Evolutionary conservation across 2,888 invertebrate species (phyloP), one percentile per base, ranked within the genome.

Genomic region (Cryptophagus acutangulus): DNA sequence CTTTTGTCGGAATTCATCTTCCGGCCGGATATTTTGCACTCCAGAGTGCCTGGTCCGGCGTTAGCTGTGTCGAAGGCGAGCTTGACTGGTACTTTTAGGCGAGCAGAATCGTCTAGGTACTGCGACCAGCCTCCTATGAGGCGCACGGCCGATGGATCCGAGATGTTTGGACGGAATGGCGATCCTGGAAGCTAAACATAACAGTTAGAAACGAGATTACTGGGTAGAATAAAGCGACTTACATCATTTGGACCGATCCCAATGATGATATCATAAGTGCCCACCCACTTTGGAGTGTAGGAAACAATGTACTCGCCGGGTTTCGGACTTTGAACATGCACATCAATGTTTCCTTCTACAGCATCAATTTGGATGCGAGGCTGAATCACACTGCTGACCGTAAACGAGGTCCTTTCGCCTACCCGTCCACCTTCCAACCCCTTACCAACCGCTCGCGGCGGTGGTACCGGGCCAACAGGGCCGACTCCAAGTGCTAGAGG

Each of bases 221-320:
- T 20, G n/a, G 6, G 24, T 8, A 6, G n/a, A 20, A 20, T n/a
- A 20, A 20, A n/a, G 17, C 15, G 18, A 59, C 65, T 63, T 60
- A 69, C 69, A 53, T 68, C 69, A 52, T 63, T 67, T 10, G 64
- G 59, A 40, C 70, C 70, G 24, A 70, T 65, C 34, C 63, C 84
- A 50, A 96, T 85, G 46, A 87, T 75, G 18, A 95, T 82, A 66
- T 93, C 91, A 64, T 92, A 95, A 26, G 85, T 77, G 1, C 96
- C 96, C n/a, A 91, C 87, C 58, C 90, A 89, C 1, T 86, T 79
- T 0, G 96, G 94, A 1, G 86, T 82, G 69, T 94, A 97, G 0
- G 89, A 85, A 33, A 94, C 89, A 46, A 85, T 82, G 79, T 88
- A 94, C 51, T 89, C 86, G 1, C 88, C 86, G 65, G 76, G 84